Evolutionary conservation across 2,888 invertebrate species (phyloP).

Genomic region (Sphaeridia pumilis): DNA sequence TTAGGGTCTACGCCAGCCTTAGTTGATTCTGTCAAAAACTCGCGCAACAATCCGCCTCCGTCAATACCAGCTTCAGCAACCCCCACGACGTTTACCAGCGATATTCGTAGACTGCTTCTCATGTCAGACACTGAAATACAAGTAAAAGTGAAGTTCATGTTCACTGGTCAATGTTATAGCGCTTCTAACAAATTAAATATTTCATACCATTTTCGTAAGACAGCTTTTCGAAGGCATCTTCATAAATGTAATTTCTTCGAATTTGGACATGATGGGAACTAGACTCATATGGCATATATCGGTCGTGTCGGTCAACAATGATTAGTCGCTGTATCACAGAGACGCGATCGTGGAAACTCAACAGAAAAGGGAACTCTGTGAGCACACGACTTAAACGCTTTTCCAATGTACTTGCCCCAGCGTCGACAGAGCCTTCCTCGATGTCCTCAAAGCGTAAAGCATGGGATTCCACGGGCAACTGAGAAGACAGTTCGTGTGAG

Average conservation of each 20-base stretch:
- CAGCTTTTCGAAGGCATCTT: slow-evolving; percentile 92
- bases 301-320: slow-evolving; percentile 53
- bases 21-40: slow-evolving; percentile 84
- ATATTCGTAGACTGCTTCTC: slow-evolving; percentile 71
- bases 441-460: slow-evolving; percentile 45
- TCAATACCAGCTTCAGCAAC: slow-evolving; percentile 93
- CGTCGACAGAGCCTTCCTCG: slow-evolving; percentile 1
- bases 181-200: not conserved
- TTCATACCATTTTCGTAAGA: slow-evolving; percentile 71
- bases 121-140: slow-evolving; percentile 63
- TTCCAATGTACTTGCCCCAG: slow-evolving; percentile 50
- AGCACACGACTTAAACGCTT: slow-evolving; percentile 75
- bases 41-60: slow-evolving; percentile 91
- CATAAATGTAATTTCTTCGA: slow-evolving; percentile 85
- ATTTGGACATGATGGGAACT: slow-evolving; percentile 65
- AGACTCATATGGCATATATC: slow-evolving; percentile 40
- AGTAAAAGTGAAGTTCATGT: not conserved
- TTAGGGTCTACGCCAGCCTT: slow-evolving; percentile 95
- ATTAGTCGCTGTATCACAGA: slow-evolving; percentile 65
- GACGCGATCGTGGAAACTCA: slow-evolving; percentile 81
- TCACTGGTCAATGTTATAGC: not conserved
- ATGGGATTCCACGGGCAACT: slow-evolving; percentile 27
- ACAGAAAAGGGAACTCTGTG: slow-evolving; percentile 85
- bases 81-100: slow-evolving; percentile 79
- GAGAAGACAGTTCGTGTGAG: slow-evolving; percentile 40